Evolutionary conservation across 2,888 invertebrate species (phyloP), one percentile per base, ranked within the genome.

Genomic region (Dolichomitus sp.): DNA sequence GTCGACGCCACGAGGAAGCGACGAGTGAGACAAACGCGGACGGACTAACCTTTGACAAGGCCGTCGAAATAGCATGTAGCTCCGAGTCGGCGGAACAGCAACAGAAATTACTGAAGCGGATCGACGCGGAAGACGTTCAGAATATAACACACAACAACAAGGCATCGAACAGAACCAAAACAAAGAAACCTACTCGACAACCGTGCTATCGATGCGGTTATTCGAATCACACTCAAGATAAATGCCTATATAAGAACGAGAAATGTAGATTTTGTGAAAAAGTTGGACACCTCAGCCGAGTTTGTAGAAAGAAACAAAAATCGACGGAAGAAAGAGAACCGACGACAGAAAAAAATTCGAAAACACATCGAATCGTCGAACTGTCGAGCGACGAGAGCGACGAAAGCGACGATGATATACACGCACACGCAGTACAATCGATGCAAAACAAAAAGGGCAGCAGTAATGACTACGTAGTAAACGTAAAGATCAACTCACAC

Each of bases 131-230:
- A 48, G 54, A 40, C 1, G 61, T 77, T 42, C 70, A 77, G 23
- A 77, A 70, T 48, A 48, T 69, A 9, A 48, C 75, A 40, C 19
- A 65, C 37, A 66, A 65, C 50, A 61, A 79, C 40, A 72, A 50
- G 30, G 2, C 37, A 63, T 19, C 50, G 19, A 48, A 79, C n/a
- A 33, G 63, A 65, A 72, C 61, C 27, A 72, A 70, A 17, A 40
- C 37, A 72, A 79, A 48, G 37, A 52, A 12, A 68, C 42, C 40
- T 27, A 33, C 48, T 40, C 69, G 57, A 27, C 50, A 79, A 0
- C 57, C 66, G 42, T 81, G 76, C 40, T 76, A 81, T 40, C 61
- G 76, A 11, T 81, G 76, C 48, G 81, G 81, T 19, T 75, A 76
- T 42, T 40, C 27, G 14, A 76, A 81, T 40, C 76, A 76, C n/a